Evolutionary conservation across 2,888 invertebrate species (phyloP).

Genomic region (Saturnia pavonia): DNA sequence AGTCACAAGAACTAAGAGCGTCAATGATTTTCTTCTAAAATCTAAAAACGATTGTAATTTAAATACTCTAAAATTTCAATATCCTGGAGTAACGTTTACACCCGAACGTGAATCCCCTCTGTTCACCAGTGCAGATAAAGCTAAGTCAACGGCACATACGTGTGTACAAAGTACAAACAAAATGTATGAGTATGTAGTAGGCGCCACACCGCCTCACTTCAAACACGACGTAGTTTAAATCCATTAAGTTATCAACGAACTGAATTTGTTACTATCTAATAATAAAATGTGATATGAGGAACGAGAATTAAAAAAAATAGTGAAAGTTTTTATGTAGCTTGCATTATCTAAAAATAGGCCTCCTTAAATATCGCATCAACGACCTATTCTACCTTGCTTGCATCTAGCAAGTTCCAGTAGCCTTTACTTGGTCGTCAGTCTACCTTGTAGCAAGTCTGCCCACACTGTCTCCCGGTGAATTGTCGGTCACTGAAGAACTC

Average conservation of each 20-base stretch:
- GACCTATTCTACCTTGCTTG: no score
- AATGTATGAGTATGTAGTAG: neutral
- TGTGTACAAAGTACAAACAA: constrained; percentile 2
- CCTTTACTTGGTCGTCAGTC: no score
- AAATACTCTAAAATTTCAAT: neutral
- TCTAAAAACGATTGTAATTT: neutral
- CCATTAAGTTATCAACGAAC: neutral
- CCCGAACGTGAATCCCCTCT: neutral
- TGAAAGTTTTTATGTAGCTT: neutral
- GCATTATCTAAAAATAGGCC: no score
- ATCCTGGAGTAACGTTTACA: neutral
- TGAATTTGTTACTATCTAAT: neutral
- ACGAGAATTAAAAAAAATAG: neutral
- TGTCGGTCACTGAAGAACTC: no score
- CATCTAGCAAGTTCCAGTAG: no score
- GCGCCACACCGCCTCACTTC: neutral
- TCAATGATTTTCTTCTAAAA: neutral
- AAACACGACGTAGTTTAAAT: neutral
- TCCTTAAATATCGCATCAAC: no score
- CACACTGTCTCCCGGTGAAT: no score
- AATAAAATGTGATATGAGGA: neutral
- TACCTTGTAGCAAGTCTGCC: no score
- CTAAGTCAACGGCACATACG: neutral
- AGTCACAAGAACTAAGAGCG: neutral
- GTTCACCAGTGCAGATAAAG: neutral